Conservation (phyloP, 2,113 vertebrate genomes). For the Ammospiza nelsoni region DNA sequence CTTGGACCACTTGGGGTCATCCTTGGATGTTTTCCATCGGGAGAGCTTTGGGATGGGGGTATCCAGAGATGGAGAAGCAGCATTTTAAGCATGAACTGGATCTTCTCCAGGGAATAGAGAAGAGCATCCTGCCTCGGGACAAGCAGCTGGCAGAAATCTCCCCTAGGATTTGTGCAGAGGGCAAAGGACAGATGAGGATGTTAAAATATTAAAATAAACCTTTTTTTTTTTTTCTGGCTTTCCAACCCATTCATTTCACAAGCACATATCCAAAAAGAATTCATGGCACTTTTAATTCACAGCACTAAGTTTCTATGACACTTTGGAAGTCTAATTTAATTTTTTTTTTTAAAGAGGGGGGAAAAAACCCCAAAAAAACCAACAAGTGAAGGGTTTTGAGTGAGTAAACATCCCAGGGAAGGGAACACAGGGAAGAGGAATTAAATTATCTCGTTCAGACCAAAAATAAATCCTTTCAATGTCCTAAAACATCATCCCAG, state of each 20-base stretch:
- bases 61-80: not conserved
- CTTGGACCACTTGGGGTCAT: not conserved
- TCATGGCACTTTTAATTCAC: not conserved
- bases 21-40: fast-evolving
- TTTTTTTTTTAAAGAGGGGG: not conserved
- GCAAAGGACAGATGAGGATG: not conserved
- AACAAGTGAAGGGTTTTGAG: not conserved
- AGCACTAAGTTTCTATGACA: not conserved
- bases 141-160: not conserved
- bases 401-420: not conserved
- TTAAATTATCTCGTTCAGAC: not conserved
- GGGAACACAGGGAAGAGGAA: not conserved
- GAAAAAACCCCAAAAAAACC: not conserved
- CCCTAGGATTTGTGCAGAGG: not conserved
- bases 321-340: not conserved
- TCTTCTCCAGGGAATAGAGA: not conserved
- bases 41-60: not conserved
- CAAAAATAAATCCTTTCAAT: slow-evolving; percentile 1
- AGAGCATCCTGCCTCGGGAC: not conserved
- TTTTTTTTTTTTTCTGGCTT: not conserved
- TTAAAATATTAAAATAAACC: not conserved
- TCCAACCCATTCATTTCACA: not conserved
- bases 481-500: not conserved
- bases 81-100: not conserved
- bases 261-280: not conserved